These are phyloP conservation scores for Ormyrus thymus DNA, from an alignment of 2,888 invertebrate species.

Conservation along the genomic window DNA sequence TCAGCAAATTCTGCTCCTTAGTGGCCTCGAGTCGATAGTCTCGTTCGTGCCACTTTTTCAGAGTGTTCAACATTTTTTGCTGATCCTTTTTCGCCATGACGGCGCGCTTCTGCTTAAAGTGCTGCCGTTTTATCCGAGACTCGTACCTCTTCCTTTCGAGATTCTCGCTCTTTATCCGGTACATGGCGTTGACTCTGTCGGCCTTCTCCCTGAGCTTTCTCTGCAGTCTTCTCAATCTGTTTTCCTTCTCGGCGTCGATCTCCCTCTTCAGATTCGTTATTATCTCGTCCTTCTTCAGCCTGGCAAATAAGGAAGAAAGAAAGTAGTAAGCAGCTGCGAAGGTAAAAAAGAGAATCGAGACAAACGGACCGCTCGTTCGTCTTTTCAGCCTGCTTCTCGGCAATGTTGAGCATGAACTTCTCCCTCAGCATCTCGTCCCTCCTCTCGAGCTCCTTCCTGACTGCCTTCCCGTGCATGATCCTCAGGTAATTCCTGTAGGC, in stretches of 20 bases:
- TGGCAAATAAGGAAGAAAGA: background rate
- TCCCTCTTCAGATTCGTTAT: background rate
- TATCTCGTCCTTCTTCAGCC: conserved; percentile 45
- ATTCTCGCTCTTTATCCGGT: background rate
- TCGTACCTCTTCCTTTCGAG: conserved; percentile 12
- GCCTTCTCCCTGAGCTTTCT: conserved; percentile 12
- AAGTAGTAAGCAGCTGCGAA: background rate
- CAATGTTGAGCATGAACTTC: conserved; percentile 49
- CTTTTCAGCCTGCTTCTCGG: conserved; percentile 30
- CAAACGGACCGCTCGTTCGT: conserved; percentile 51
- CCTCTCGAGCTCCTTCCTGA: conserved; percentile 63
- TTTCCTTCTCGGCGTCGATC: background rate
- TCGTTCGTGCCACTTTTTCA: conserved; percentile 40
- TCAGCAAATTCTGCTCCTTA: background rate
- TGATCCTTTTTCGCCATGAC: conserved; percentile 37
- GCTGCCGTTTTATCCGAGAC: background rate
- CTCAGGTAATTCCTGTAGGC: conserved; percentile 73
- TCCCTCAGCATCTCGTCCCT: conserved; percentile 53
- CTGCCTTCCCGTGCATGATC: conserved; percentile 63
- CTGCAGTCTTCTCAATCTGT: background rate
- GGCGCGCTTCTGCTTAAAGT: background rate
- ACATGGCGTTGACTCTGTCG: background rate
- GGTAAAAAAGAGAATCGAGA: background rate
- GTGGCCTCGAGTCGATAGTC: conserved; percentile 15
- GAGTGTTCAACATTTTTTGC: conserved; percentile 36